Evolutionary conservation across 2,113 vertebrate genomes (phyloP), one percentile per base, ranked within the genome.

Genomic region (Pomatorhinus ruficollis): DNA sequence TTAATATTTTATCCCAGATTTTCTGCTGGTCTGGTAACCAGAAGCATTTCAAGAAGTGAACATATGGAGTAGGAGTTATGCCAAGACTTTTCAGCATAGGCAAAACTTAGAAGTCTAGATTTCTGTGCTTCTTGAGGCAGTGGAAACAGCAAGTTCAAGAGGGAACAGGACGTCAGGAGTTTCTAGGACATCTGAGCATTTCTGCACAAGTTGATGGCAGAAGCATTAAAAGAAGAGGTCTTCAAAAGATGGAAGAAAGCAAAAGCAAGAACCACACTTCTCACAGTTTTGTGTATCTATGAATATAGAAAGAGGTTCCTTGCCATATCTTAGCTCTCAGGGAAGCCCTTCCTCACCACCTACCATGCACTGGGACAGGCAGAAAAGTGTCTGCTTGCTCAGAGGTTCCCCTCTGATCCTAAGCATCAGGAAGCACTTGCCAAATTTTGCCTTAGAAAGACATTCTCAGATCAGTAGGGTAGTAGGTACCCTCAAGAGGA

Each of bases 1-100:
- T 95, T 89, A 91, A 86, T 85, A 83, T 83, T 90, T 96, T 80
- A 66, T 89, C 22, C 47, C n/a, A 81, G 39, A 63, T 78, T 90
- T 83, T 92, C 40, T 91, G 33, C 63, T 84, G 47, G 16, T 75
- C 47, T 14, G 8, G 35, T 77, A 69, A 80, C 19, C 39, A 83
- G 54, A 60, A 76, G 18, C 1, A 4, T 15, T 18, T 91, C 54
- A 79, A n/a, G 24, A 54, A 13, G 2, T 45, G 63, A 79, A 79
- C 25, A 83, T 19, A 69, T 61, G 57, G 66, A 90, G 31, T 39
- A 39, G 24, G 15, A 63, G 10, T 53, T 91, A 42, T 6, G 25
- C 5, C 39, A 50, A 83, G 47, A 45, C 42, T 39, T 77, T 49
- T 83, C 42, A 83, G 25, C n/a, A 22, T 4, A n/a, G 37, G 25